These are phyloP conservation scores for Axea sp. DNA, from an alignment of 2,888 invertebrate species.

Conservation along the genomic window DNA sequence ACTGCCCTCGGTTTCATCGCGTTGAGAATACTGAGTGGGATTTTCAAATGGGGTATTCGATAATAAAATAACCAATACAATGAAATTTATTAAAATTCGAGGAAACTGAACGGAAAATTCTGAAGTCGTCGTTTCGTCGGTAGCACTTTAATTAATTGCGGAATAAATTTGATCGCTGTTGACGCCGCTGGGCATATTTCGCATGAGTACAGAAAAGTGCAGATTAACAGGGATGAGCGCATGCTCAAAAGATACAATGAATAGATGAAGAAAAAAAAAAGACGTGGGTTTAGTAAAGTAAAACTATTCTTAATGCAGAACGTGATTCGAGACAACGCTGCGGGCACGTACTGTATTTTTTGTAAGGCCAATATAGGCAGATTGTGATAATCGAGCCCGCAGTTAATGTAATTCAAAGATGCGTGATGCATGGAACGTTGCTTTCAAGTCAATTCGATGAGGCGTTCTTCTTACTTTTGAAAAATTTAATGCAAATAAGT, in stretches of 20 bases:
- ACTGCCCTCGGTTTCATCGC: neutral
- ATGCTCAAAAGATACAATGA: slow-evolving; percentile 55
- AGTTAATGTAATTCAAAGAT: slow-evolving; percentile 62
- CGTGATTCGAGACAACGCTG: slow-evolving; percentile 66
- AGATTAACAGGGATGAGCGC: slow-evolving; percentile 33
- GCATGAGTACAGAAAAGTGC: slow-evolving; percentile 18
- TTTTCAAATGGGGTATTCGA: too few relatives aligned
- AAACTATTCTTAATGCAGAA: slow-evolving; percentile 55
- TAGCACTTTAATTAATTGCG: slow-evolving; percentile 38
- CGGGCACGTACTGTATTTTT: slow-evolving; percentile 77
- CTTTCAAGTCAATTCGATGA: slow-evolving; percentile 38
- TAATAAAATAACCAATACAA: neutral
- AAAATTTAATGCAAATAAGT: too few relatives aligned
- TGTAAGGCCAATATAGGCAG: slow-evolving; percentile 77
- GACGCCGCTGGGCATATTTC: slow-evolving; percentile 38
- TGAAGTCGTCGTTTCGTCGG: slow-evolving; percentile 38
- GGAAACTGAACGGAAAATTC: slow-evolving; percentile 8
- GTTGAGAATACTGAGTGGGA: neutral
- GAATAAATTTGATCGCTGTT: slow-evolving; percentile 24
- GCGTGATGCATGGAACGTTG: slow-evolving; percentile 54
- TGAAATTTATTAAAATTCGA: too few relatives aligned
- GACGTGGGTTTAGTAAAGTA: slow-evolving; percentile 12
- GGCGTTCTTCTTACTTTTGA: slow-evolving; percentile 17
- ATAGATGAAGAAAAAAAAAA: slow-evolving; percentile 29
- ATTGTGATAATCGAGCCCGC: slow-evolving; percentile 79